Evolutionary conservation across 2,888 invertebrate species (phyloP), one percentile per base, ranked within the genome.

Genomic region (Stenoptilia bipunctidactyla): DNA sequence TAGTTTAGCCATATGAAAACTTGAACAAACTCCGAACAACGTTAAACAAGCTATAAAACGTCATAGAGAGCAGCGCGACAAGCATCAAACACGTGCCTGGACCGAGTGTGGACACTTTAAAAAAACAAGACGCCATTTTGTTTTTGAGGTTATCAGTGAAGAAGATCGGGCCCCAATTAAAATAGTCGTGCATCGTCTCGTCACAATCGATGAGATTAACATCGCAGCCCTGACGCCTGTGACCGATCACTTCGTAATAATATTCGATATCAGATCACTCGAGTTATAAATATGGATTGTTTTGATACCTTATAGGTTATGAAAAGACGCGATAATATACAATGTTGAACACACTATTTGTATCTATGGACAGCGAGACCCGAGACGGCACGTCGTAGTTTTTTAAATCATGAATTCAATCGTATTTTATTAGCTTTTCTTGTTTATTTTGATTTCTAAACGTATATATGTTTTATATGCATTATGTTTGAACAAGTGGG

Each of bases 181-280:
- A 83, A 83, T 82, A 77, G 80, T 79, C 77, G 76, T 76, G 77
- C 79, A 79, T 80, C 69, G 73, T 61, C 54, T 71, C 75, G 79
- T 77, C 76, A 80, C 75, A 70, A 79, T 79, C 79, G 65, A 47
- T 34, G 38, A 45, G 80, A 82, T 82, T 74, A 37, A 42, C 55
- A 82, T 80, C 79, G 66, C 20, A 63, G 56, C 55, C 56, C 60
- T 65, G 71, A 70, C 68, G 68, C 56, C 57, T 58, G 66, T 79
- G 80, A 80, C 62, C 69, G 82, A 82, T 82, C 79, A 70, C 77
- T 12, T 30, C 9, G 30, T 30, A 30, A 30, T 30, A 30, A 30
- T 30, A 30, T 12, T 12, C 9, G 30, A 30, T 30, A 30, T 30
- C 30, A 30, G 30, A 30, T 30, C 30, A 30, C n/a, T n/a, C 30